Evolutionary conservation across 2,797 vertebrate species (phyloP).

Genomic region (Pseudochirops cupreus): DNA sequence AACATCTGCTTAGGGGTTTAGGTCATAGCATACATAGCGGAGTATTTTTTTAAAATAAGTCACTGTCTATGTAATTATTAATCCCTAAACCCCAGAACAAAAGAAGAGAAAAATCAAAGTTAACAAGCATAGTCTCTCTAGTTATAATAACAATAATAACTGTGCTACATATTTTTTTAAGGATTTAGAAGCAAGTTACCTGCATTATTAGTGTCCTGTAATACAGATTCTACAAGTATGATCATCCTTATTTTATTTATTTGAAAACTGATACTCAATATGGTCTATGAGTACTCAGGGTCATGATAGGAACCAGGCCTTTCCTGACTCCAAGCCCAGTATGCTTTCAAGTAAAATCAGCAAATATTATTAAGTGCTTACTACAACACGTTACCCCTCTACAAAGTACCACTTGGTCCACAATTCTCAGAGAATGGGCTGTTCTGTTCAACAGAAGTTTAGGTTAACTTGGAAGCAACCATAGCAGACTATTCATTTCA

Average conservation of each 20-base stretch:
- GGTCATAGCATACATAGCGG: background rate
- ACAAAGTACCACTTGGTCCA: background rate
- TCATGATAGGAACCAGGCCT: background rate
- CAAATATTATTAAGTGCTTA: background rate
- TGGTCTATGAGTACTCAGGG: background rate
- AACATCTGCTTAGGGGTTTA: background rate
- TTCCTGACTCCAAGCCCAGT: background rate
- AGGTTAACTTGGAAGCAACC: background rate
- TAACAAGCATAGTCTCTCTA: background rate
- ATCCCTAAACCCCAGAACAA: background rate
- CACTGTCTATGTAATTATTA: background rate
- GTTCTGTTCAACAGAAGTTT: constrained; percentile 13
- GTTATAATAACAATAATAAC: background rate
- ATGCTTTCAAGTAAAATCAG: background rate
- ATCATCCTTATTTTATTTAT: background rate
- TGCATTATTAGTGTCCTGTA: background rate
- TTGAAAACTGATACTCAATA: background rate
- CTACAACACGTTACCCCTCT: background rate
- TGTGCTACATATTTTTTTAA: background rate
- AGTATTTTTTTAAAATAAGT: background rate
- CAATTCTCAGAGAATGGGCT: constrained; percentile 26
- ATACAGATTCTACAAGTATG: background rate
- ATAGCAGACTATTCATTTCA: background rate
- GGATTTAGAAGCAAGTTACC: background rate
- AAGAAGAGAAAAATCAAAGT: background rate